These are phyloP conservation scores for Neuroterus valhalla DNA, from an alignment of 1,140 invertebrate genomes.

Conservation along the genomic window DNA sequence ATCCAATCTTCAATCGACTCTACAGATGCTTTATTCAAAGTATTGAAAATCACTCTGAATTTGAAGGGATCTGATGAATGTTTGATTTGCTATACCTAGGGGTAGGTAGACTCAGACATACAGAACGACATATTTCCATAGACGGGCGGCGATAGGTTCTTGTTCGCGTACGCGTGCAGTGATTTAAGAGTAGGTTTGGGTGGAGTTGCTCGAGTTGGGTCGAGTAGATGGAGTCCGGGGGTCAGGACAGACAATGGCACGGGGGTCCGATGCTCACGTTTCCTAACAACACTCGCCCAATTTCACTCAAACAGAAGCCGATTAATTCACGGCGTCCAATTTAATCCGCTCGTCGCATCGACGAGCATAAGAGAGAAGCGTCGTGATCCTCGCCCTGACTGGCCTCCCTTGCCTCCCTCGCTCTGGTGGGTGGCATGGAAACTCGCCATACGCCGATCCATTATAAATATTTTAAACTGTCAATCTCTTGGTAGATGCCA, in stretches of 20 bases:
- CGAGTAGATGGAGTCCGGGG: conserved; percentile 46
- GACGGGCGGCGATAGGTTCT: conserved; percentile 16
- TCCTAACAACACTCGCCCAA: conserved; percentile 74
- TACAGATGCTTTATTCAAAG: too few relatives aligned
- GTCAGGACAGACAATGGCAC: conserved; percentile 63
- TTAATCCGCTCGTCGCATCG: conserved; percentile 66
- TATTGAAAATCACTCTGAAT: conserved; percentile 23
- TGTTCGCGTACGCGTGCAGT: conserved; percentile 43
- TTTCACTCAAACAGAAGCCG: conserved; percentile 76
- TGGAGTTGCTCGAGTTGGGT: conserved; percentile 46
- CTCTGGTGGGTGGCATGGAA: conserved; percentile 40
- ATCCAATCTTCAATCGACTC: too few relatives aligned
- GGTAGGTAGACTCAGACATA: conserved; percentile 53
- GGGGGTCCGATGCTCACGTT: conserved; percentile 65
- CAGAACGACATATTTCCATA: conserved; percentile 20
- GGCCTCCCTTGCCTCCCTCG: background rate
- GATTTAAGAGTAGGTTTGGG: conserved; percentile 54
- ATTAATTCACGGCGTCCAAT: conserved; percentile 75
- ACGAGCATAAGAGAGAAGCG: conserved; percentile 32
- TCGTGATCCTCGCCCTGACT: conserved; percentile 16
- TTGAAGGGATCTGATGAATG: conserved; percentile 47
- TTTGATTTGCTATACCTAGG: conserved; percentile 52
- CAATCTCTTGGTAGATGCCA: conserved; percentile 67
- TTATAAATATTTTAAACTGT: conserved; percentile 76
- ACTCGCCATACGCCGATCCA: conserved; percentile 60